Conservation (phyloP, 2,797 vertebrate species). For the Rhinoraja longicauda region DNA sequence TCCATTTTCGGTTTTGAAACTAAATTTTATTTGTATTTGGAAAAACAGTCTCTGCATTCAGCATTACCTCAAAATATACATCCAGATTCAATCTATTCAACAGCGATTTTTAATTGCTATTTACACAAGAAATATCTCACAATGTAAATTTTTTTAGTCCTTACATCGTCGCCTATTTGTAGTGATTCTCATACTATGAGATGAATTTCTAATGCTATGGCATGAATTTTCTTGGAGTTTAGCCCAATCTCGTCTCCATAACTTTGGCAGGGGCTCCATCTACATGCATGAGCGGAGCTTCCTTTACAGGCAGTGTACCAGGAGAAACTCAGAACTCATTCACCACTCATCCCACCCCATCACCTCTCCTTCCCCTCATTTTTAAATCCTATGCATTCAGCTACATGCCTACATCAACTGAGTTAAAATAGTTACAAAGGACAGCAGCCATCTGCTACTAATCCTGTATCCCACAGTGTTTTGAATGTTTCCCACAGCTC, state of each 20-base stretch:
- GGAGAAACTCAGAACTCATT: background rate
- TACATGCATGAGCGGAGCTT: background rate
- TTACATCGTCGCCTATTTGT: background rate
- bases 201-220: background rate
- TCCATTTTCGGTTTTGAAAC: background rate
- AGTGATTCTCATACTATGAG: background rate
- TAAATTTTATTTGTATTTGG: background rate
- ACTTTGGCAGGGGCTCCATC: background rate
- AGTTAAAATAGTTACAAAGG: background rate
- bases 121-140: background rate
- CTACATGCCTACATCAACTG: background rate
- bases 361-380: background rate
- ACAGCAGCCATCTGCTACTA: background rate
- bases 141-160: background rate
- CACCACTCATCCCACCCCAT: background rate
- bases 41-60: background rate
- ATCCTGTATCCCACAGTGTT: conserved; percentile 7
- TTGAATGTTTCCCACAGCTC: background rate
- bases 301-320: background rate
- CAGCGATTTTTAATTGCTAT: background rate
- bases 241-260: background rate
- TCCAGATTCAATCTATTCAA: background rate
- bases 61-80: background rate
- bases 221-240: background rate
- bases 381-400: background rate